Conservation (phyloP, 2,113 vertebrate species). For the Anarhynchus alexandrinus region DNA sequence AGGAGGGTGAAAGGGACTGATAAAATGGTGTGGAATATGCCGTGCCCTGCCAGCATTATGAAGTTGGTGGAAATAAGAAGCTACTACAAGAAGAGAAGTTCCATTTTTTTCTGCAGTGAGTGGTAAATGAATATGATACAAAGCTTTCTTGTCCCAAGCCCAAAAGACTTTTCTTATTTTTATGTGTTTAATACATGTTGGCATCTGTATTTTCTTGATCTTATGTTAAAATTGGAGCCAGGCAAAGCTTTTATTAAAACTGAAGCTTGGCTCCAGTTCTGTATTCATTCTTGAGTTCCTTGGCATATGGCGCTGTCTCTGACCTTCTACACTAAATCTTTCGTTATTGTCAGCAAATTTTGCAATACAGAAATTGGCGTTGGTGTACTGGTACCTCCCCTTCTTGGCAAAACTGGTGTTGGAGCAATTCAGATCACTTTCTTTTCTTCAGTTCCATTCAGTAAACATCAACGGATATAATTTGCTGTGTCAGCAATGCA, state of each 20-base stretch:
- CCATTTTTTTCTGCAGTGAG: not conserved
- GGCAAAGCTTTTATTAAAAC: conserved; percentile 29
- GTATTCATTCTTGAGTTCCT: not conserved
- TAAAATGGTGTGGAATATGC: not conserved
- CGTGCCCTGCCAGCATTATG: not conserved
- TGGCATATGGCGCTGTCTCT: not conserved
- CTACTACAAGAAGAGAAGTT: not conserved
- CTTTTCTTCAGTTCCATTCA: not conserved
- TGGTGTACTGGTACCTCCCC: not conserved
- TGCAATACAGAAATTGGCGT: not conserved
- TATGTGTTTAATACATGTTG: conserved; percentile 16
- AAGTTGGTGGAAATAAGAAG: not conserved
- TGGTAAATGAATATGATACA: not conserved
- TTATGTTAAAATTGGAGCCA: not conserved
- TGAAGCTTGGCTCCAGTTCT: conserved; percentile 3
- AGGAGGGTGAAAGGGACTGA: not conserved
- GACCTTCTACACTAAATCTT: not conserved
- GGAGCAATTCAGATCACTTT: not conserved
- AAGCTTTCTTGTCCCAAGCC: not conserved
- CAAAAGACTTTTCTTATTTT: not conserved
- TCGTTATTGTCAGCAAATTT: not conserved
- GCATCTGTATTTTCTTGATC: conserved; percentile 29
- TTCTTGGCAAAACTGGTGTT: not conserved
- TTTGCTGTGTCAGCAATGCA: conserved; percentile 17
- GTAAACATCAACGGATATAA: not conserved